A percentile compares a stretch with the other conserved stretches of the same genome.
Conservation (phyloP, 1,140 invertebrate genomes). For the Heliconius melpomene region DNA sequence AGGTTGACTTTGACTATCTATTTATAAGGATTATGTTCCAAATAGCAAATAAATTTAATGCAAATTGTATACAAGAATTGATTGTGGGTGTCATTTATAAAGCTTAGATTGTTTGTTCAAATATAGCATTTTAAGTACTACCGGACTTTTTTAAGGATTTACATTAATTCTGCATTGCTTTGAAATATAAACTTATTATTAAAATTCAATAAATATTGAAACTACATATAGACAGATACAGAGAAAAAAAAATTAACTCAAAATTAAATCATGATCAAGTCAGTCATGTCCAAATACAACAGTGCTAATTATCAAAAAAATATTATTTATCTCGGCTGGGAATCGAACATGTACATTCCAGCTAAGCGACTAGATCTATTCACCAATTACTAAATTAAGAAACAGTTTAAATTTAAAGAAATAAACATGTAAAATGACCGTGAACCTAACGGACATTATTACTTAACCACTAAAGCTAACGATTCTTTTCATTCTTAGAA, state of each 20-base stretch:
- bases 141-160: neutral
- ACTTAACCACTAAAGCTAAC: slow-evolving; percentile 18
- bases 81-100: neutral
- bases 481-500: slow-evolving; percentile 2
- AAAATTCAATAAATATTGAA: no score
- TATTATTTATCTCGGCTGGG: neutral
- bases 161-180: no score
- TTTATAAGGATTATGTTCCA: neutral
- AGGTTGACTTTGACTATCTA: neutral
- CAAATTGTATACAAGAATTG: neutral
- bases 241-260: no score
- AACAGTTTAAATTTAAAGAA: neutral
- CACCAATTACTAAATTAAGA: no score
- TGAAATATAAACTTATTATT: no score
- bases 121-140: slow-evolving; percentile 1
- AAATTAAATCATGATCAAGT: no score
- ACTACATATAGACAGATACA: no score
- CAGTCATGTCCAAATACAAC: no score
- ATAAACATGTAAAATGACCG: slow-evolving; percentile 37
- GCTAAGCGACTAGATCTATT: neutral
- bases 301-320: neutral
- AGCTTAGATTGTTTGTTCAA: neutral
- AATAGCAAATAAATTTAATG: neutral
- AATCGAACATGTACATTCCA: neutral
- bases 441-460: slow-evolving; percentile 45